A percentile compares a stretch with the other conserved stretches of the same genome.
These are phyloP conservation scores for Drosophila diplacantha DNA, from an alignment of 2,888 invertebrate species.

Conservation along the genomic window DNA sequence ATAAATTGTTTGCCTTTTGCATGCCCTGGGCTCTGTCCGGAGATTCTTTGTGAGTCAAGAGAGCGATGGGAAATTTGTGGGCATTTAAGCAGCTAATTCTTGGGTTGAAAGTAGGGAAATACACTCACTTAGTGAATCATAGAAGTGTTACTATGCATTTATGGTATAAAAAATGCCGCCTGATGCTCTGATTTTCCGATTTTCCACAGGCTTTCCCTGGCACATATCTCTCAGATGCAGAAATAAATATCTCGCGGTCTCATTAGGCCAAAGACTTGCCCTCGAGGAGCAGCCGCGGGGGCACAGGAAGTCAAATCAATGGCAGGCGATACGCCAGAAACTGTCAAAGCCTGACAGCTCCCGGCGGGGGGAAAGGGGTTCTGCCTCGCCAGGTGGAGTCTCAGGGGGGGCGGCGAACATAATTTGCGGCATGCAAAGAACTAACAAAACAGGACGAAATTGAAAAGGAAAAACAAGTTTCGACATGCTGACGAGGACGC, in stretches of 20 bases:
- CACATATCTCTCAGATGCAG: not conserved
- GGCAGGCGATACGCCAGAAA: constrained; percentile 31
- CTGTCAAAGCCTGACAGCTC: constrained; percentile 52
- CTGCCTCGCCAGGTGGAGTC: not conserved
- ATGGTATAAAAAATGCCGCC: no score
- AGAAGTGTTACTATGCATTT: no score
- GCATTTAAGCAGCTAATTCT: not conserved
- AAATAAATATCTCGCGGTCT: not conserved
- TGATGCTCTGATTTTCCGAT: not conserved
- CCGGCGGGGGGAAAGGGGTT: not conserved
- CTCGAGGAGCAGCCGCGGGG: no score
- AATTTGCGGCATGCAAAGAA: constrained; percentile 73
- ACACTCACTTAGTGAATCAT: no score
- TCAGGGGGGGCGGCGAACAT: constrained; percentile 41
- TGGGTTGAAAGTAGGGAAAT: no score
- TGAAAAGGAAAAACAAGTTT: constrained; percentile 47
- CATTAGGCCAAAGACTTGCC: constrained; percentile 5
- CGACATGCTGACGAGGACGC: constrained; percentile 65
- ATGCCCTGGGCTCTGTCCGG: constrained; percentile 15
- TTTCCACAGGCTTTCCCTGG: no score
- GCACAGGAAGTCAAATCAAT: constrained; percentile 46
- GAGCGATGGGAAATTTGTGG: constrained; percentile 19
- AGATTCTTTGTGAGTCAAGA: constrained; percentile 1
- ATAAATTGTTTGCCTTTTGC: constrained; percentile 39
- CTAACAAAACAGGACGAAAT: constrained; percentile 56